Conservation (phyloP, 2,797 vertebrate genomes). For the Anguilla anguilla region DNA sequence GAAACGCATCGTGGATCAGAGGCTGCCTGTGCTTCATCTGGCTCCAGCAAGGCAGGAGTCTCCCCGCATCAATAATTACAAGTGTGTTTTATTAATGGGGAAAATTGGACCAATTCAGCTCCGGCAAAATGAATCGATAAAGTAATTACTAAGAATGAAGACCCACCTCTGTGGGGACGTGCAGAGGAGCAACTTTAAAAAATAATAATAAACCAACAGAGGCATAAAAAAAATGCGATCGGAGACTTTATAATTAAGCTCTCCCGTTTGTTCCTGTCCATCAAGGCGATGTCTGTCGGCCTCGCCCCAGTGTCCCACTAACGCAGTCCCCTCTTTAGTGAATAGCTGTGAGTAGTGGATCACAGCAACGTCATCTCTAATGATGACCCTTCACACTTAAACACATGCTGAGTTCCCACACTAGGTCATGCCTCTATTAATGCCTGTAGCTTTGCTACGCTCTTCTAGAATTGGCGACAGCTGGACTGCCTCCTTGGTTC, state of each 20-base stretch:
- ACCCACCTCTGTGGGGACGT: slow-evolving; percentile 59
- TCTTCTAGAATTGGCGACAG: neutral
- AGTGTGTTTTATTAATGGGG: slow-evolving; percentile 75
- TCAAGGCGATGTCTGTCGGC: neutral
- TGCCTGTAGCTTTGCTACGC: too few species aligned
- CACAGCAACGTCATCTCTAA: neutral
- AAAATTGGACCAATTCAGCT: slow-evolving; percentile 68
- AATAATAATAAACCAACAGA: neutral
- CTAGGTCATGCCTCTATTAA: neutral
- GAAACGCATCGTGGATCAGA: too few species aligned
- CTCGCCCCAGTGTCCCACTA: neutral
- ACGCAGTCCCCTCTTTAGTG: too few species aligned
- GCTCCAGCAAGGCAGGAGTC: slow-evolving; percentile 55
- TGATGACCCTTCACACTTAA: neutral
- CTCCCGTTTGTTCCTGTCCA: neutral
- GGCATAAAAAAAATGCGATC: neutral
- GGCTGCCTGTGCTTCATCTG: slow-evolving; percentile 59
- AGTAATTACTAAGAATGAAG: slow-evolving; percentile 78
- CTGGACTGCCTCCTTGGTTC: neutral
- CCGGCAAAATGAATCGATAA: slow-evolving; percentile 77
- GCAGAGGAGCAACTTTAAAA: slow-evolving; percentile 40
- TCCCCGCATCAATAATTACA: slow-evolving; percentile 69
- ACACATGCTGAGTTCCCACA: neutral
- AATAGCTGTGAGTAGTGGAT: too few species aligned
- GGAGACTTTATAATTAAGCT: neutral